These are phyloP conservation scores for Gallinago stenura DNA, from an alignment of 2,797 vertebrate genomes.

Conservation along the genomic window DNA sequence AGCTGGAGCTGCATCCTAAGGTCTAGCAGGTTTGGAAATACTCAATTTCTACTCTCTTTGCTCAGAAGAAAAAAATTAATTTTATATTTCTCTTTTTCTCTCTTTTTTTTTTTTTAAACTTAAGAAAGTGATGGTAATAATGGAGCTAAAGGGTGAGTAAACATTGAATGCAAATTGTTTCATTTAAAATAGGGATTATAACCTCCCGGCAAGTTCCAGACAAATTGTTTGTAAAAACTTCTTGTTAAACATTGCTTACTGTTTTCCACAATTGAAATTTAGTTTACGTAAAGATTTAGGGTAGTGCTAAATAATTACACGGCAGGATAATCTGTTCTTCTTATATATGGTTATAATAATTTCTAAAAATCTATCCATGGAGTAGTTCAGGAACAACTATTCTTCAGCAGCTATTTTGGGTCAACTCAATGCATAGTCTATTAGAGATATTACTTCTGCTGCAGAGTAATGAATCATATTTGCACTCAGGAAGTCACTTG, in stretches of 20 bases:
- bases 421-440: conserved; percentile 52
- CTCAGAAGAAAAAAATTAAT: background rate
- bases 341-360: background rate
- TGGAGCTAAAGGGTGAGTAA: background rate
- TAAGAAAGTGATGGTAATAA: background rate
- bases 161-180: background rate
- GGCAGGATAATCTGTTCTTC: conserved; percentile 12
- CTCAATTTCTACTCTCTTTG: background rate
- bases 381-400: conserved; percentile 27
- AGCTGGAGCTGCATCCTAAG: background rate
- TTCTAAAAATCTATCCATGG: background rate
- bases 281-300: background rate
- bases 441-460: conserved; percentile 58
- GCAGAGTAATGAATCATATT: conserved; percentile 63
- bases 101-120: background rate
- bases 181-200: conserved; percentile 7
- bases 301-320: background rate
- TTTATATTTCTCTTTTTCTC: background rate
- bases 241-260: background rate
- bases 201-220: background rate
- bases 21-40: background rate
- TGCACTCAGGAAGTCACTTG: conserved; percentile 50
- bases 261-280: background rate
- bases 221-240: background rate
- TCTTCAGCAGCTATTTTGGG: conserved; percentile 65